These are phyloP conservation scores for Choristoneura rosaceana DNA, from an alignment of 2,888 invertebrate species.

Conservation along the genomic window DNA sequence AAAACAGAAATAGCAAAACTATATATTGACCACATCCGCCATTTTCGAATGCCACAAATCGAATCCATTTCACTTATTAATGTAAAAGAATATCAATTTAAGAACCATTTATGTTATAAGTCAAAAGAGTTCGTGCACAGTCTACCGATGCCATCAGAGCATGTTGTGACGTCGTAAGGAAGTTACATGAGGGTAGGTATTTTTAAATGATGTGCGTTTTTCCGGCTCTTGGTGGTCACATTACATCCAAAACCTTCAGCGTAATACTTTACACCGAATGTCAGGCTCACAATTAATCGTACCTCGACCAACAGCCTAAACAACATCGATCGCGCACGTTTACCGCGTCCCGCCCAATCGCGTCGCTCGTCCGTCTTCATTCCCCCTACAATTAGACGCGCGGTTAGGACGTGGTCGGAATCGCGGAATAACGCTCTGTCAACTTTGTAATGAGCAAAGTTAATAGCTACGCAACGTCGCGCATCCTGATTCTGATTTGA, in stretches of 20 bases:
- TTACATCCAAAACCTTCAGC: background rate
- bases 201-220: no score
- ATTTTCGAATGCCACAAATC: no score
- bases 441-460: conserved; percentile 86
- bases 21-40: no score
- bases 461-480: conserved; percentile 80
- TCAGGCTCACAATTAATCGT: conserved; percentile 19
- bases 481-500: conserved; percentile 76
- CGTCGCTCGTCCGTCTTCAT: conserved; percentile 89
- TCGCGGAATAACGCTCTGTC: conserved; percentile 72
- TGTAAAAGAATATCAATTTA: no score
- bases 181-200: no score
- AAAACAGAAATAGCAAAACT: no score
- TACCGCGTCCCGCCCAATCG: conserved; percentile 86
- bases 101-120: no score
- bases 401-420: conserved; percentile 78
- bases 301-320: conserved; percentile 56
- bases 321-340: conserved; percentile 72
- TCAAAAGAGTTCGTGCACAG: no score
- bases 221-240: background rate
- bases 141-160: no score
- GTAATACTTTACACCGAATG: conserved; percentile 14
- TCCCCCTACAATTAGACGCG: conserved; percentile 89
- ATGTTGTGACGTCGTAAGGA: no score
- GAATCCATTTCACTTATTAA: no score